Evolutionary conservation across 2,113 vertebrate genomes (phyloP).

Genomic region (Laticauda laticaudata): DNA sequence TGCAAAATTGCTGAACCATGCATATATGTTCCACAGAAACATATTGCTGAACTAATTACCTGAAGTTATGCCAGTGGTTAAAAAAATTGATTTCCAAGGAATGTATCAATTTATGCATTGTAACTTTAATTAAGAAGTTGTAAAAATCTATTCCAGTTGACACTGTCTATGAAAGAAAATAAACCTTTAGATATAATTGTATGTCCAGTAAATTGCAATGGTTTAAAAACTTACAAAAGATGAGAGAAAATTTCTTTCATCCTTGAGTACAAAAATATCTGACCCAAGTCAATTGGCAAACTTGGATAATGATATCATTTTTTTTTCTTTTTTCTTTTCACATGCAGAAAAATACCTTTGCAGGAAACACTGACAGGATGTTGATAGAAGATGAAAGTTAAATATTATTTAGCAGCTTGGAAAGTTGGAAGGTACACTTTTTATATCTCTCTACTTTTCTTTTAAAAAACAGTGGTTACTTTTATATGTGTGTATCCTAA

Average conservation of each 20-base stretch:
- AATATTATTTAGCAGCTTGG: slow-evolving; percentile 46
- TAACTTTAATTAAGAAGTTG: slow-evolving; percentile 44
- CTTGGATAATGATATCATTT: slow-evolving; percentile 36
- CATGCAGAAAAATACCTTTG: slow-evolving; percentile 55
- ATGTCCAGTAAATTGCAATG: neutral
- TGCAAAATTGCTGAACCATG: neutral
- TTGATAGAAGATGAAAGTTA: slow-evolving; percentile 60
- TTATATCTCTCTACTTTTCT: slow-evolving; percentile 50
- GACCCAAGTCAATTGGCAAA: slow-evolving; percentile 38
- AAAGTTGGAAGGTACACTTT: slow-evolving; percentile 30
- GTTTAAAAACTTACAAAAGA: slow-evolving; percentile 35
- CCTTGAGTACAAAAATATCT: slow-evolving; percentile 45
- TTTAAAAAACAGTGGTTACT: slow-evolving; percentile 28
- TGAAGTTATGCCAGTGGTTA: slow-evolving; percentile 29
- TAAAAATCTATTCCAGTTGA: slow-evolving; percentile 27
- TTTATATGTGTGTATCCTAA: slow-evolving; percentile 34
- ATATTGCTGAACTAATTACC: neutral
- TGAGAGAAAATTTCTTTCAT: slow-evolving; percentile 47
- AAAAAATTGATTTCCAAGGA: slow-evolving; percentile 24
- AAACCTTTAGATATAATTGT: neutral
- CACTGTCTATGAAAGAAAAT: neutral
- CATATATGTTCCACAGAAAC: neutral
- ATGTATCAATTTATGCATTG: neutral
- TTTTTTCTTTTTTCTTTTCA: neutral
- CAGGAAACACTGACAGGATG: slow-evolving; percentile 64